A percentile compares a stretch with the other conserved stretches of the same genome.
Evolutionary conservation across 23 tunicate genomes (phyloP).

Genomic region (Botrylloides violaceus): DNA sequence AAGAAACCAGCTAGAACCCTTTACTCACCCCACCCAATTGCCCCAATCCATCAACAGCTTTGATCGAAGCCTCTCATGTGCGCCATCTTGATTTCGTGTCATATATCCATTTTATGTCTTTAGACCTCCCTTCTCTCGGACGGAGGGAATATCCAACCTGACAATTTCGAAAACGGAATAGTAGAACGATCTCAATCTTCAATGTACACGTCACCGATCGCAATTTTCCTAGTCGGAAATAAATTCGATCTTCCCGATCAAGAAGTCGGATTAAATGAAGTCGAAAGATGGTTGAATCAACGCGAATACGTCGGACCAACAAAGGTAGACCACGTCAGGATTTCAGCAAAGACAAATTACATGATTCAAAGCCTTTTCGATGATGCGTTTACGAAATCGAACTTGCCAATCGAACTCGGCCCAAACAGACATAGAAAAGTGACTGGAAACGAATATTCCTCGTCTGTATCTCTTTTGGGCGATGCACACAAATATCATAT

Average conservation of each 20-base stretch:
- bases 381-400: conserved; percentile 25
- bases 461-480: background rate
- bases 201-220: background rate
- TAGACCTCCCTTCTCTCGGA: background rate
- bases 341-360: conserved; percentile 30
- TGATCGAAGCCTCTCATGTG: too few relatives aligned
- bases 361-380: conserved; percentile 46
- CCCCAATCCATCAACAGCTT: too few relatives aligned
- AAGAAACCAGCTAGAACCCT: too few relatives aligned
- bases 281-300: conserved; percentile 26
- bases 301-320: background rate
- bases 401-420: conserved; percentile 57
- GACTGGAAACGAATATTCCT: conserved; percentile 26
- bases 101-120: background rate
- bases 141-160: background rate
- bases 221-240: conserved; percentile 46
- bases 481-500: too few relatives aligned
- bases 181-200: background rate
- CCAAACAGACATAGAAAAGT: conserved; percentile 64
- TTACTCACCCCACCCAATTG: too few relatives aligned
- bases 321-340: conserved; percentile 26
- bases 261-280: conserved; percentile 7
- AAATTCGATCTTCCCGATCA: conserved; percentile 28
- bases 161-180: background rate
- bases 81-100: background rate